Evolutionary conservation across 1,140 invertebrate genomes (phyloP).

Genomic region (Platorchestia sp.): DNA sequence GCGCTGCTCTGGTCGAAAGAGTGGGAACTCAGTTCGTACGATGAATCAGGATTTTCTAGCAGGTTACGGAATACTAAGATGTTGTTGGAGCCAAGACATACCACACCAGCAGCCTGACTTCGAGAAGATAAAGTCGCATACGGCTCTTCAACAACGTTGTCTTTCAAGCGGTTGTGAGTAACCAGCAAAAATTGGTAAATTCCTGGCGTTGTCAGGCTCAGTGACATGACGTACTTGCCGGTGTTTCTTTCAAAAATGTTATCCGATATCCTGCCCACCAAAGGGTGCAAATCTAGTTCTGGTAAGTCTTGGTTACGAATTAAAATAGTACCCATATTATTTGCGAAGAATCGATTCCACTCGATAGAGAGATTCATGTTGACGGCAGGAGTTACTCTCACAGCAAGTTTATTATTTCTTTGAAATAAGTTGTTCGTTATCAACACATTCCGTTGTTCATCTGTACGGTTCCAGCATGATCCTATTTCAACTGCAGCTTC

Average conservation of each 20-base stretch:
- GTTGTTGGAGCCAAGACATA: constrained; percentile 89
- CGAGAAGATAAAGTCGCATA: constrained; percentile 86
- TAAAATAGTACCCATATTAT: constrained; percentile 85
- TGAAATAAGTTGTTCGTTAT: constrained; percentile 89
- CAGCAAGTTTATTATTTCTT: constrained; percentile 81
- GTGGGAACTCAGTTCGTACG: constrained; percentile 95
- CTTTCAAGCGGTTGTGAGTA: constrained; percentile 87
- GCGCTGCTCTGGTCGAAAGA: constrained; percentile 92
- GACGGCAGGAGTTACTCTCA: constrained; percentile 86
- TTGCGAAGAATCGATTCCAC: constrained; percentile 88
- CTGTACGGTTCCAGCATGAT: constrained; percentile 79
- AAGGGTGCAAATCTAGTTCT: constrained; percentile 78
- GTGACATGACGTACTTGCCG: constrained; percentile 88
- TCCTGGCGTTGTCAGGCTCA: constrained; percentile 84
- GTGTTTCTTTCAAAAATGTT: constrained; percentile 91
- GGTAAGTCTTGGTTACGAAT: constrained; percentile 88
- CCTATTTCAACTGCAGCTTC: constrained; percentile 83
- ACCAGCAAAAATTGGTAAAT: constrained; percentile 83
- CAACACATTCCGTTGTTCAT: constrained; percentile 74
- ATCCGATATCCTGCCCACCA: constrained; percentile 83
- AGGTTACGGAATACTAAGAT: constrained; percentile 92
- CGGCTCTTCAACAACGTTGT: constrained; percentile 90
- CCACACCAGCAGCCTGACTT: constrained; percentile 89
- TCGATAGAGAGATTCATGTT: constrained; percentile 86
- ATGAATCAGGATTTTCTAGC: constrained; percentile 89